Percentiles rank a stretch among this genome's conserved stretches.
Evolutionary conservation across 2,888 invertebrate species (phyloP).

Genomic region (Catocala nupta): DNA sequence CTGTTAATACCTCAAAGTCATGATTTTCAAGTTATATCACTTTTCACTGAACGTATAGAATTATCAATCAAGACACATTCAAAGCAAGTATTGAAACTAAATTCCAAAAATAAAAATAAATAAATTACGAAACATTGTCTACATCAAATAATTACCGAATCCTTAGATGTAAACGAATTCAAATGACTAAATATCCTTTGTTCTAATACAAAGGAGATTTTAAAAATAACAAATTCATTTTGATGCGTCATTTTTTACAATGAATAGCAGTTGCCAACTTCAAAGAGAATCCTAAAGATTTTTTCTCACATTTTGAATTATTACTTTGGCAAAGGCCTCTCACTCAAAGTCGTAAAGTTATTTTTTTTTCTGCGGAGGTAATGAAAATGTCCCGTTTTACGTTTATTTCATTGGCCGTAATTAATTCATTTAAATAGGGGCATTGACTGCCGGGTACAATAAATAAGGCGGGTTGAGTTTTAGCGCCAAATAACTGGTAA

Average conservation of each 20-base stretch:
- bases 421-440: constrained; percentile 27
- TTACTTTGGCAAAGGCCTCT: constrained; percentile 34
- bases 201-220: background rate
- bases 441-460: constrained; percentile 25
- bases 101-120: too few species aligned
- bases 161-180: background rate
- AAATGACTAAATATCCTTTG: constrained; percentile 17
- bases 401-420: constrained; percentile 36
- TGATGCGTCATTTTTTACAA: constrained; percentile 48
- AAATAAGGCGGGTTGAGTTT: constrained; percentile 17
- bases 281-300: constrained; percentile 37
- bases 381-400: constrained; percentile 54
- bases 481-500: constrained; percentile 11
- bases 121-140: too few species aligned
- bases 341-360: constrained; percentile 39
- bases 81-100: too few species aligned
- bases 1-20: too few species aligned
- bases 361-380: constrained; percentile 47
- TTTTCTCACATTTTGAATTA: constrained; percentile 48
- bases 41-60: too few species aligned
- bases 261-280: constrained; percentile 37
- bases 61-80: too few species aligned
- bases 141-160: background rate
- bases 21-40: too few species aligned
- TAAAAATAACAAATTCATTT: constrained; percentile 40